phyloP scores from a whole-genome alignment of 2,113 vertebrate genomes.

The Oreochromis tanganicae region DNA sequence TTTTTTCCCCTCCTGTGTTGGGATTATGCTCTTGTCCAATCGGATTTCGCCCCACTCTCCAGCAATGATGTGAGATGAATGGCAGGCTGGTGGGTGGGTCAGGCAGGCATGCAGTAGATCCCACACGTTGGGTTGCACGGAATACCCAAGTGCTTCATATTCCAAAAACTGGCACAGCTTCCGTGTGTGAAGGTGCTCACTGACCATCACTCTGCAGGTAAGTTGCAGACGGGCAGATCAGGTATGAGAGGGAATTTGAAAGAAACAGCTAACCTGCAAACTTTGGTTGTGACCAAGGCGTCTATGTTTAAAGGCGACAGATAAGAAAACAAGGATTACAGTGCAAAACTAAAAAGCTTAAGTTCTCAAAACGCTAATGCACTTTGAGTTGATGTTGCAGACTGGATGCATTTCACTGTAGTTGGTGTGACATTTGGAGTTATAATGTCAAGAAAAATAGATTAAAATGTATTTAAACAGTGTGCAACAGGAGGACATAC shows the following conservation, averaged over 20 bases:
- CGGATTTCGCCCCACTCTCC: constrained; percentile 44
- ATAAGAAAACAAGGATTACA: neutral
- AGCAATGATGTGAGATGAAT: constrained; percentile 48
- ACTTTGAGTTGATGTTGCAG: neutral
- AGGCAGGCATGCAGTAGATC: neutral
- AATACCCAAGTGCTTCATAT: neutral
- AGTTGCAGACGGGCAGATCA: neutral
- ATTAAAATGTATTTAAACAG: neutral
- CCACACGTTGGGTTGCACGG: neutral
- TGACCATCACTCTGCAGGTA: constrained; percentile 29
- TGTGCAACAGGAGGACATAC: neutral
- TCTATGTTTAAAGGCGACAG: neutral
- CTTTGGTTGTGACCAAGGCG: too few species aligned
- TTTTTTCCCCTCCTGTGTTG: constrained; percentile 32
- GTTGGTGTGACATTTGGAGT: neutral
- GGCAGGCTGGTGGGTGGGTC: constrained; percentile 18
- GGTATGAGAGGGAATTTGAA: neutral
- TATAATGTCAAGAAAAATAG: neutral
- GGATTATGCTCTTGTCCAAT: constrained; percentile 66
- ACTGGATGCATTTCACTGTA: neutral
- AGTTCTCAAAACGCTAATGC: neutral
- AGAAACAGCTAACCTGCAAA: neutral
- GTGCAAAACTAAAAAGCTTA: neutral
- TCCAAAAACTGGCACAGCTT: neutral
- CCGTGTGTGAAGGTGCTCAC: neutral